Conservation (phyloP, 2,888 invertebrate genomes). For the Patella caerulea region DNA sequence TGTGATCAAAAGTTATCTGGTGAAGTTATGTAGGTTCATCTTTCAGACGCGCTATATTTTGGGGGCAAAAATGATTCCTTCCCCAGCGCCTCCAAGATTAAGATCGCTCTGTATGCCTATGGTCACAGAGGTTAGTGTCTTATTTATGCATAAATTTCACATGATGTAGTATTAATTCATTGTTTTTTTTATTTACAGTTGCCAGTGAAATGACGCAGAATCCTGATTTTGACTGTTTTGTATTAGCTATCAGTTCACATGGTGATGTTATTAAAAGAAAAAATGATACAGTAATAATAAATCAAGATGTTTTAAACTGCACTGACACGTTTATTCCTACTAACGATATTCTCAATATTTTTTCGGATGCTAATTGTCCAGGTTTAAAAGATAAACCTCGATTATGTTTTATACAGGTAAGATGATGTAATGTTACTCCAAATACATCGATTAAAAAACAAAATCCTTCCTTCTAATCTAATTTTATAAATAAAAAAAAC, state of each 20-base stretch:
- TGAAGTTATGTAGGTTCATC: no score
- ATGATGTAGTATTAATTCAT: no score
- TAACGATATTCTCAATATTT: constrained; percentile 74
- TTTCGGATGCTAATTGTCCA: constrained; percentile 80
- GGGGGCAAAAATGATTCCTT: no score
- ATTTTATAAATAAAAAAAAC: no score
- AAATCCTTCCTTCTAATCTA: no score
- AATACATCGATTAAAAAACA: neutral
- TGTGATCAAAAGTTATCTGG: no score
- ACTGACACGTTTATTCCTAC: constrained; percentile 35
- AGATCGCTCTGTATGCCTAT: no score
- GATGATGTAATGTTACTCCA: neutral
- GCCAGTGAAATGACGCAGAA: constrained; percentile 78
- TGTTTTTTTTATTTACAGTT: neutral
- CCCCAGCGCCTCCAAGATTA: no score
- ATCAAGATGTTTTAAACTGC: constrained; percentile 36
- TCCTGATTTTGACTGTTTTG: constrained; percentile 84
- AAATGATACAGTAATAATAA: constrained; percentile 81
- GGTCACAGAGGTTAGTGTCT: no score
- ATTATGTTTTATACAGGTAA: constrained; percentile 79
- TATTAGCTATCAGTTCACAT: constrained; percentile 87
- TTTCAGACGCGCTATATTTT: no score
- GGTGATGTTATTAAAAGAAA: constrained; percentile 91
- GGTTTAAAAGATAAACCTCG: constrained; percentile 88
- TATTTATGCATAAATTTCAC: no score